Evolutionary conservation across 2,113 vertebrate species (phyloP).

Genomic region (Addax nasomaculatus): DNA sequence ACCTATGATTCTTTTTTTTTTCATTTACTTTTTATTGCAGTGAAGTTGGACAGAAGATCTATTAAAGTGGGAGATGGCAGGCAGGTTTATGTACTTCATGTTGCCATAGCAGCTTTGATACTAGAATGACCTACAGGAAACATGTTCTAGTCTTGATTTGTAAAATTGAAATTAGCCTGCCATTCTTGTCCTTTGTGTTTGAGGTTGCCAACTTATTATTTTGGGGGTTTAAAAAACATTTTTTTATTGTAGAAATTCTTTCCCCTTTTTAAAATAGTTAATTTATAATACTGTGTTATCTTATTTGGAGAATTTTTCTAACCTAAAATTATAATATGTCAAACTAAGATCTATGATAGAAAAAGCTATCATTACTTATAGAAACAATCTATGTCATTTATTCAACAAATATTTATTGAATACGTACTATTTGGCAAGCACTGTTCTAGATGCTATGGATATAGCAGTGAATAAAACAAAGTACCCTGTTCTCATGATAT

Average conservation of each 20-base stretch:
- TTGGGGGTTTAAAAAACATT: neutral
- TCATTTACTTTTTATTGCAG: neutral
- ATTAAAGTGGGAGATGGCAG: neutral
- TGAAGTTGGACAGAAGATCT: neutral
- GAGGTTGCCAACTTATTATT: neutral
- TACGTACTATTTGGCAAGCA: neutral
- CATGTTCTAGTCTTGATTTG: neutral
- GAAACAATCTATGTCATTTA: neutral
- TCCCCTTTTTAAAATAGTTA: neutral
- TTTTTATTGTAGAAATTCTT: neutral
- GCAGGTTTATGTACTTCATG: neutral
- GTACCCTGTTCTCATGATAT: neutral
- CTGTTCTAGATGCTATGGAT: neutral
- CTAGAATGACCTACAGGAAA: neutral
- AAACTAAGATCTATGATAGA: neutral
- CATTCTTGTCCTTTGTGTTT: neutral
- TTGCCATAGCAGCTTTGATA: neutral
- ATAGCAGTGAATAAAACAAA: slow-evolving; percentile 1
- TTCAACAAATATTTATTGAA: neutral
- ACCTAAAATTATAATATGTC: neutral
- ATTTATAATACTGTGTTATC: neutral
- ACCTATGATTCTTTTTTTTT: neutral
- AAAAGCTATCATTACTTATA: neutral
- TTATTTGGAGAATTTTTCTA: neutral
- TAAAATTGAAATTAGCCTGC: neutral